These are phyloP conservation scores for Umimayanthus kanabou DNA, from an alignment of 92 coral and sea anemone species.

Conservation along the genomic window DNA sequence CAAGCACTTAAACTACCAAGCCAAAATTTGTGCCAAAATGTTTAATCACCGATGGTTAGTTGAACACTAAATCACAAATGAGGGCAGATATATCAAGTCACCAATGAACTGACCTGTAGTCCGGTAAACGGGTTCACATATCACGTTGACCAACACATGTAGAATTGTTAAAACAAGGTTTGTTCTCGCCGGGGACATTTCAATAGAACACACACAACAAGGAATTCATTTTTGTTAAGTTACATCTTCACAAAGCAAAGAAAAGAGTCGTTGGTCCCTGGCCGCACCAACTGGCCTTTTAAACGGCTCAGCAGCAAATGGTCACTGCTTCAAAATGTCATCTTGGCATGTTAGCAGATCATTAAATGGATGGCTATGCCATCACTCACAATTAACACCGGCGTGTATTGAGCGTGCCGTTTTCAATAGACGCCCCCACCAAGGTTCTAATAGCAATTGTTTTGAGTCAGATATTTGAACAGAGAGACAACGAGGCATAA, in stretches of 20 bases:
- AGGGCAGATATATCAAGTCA: not conserved
- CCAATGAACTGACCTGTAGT: conserved; percentile 1
- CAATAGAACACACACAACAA: conserved; percentile 2
- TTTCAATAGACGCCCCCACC: conserved; percentile 10
- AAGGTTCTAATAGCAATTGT: conserved; percentile 21
- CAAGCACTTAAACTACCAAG: not conserved
- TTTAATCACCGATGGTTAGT: not conserved
- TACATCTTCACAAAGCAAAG: not conserved
- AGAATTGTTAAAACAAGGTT: conserved; percentile 25
- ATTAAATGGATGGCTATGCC: conserved; percentile 18
- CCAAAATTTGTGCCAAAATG: not conserved
- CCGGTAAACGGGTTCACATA: not conserved
- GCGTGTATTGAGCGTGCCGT: conserved; percentile 22
- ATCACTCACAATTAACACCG: conserved; percentile 31
- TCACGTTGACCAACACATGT: conserved; percentile 24
- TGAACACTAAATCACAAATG: not conserved
- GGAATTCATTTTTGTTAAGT: not conserved
- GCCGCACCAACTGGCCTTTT: not conserved
- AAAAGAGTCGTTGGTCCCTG: not conserved
- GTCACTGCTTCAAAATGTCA: not conserved
- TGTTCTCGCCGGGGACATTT: conserved; percentile 33
- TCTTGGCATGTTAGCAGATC: conserved; percentile 18
- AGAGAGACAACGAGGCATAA: not conserved
- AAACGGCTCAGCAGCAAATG: not conserved
- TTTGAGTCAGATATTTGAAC: conserved; percentile 7